A percentile compares a stretch with the other conserved stretches of the same genome.
Evolutionary conservation across 2,888 invertebrate species (phyloP).

Genomic region (Villa cingulata): DNA sequence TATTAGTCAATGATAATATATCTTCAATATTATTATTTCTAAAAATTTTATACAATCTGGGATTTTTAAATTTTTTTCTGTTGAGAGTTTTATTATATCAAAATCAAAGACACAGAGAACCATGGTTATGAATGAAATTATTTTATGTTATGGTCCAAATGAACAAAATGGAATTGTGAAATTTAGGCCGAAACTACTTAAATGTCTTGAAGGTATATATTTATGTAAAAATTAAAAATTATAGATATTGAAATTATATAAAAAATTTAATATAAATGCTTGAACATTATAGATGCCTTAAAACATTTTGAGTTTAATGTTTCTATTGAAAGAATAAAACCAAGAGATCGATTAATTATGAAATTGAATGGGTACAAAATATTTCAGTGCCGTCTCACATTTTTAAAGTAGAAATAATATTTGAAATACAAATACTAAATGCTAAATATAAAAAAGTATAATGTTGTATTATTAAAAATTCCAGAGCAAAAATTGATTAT

Average conservation of each 20-base stretch:
- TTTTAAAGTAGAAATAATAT: slow-evolving; percentile 3
- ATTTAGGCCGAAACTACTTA: slow-evolving; percentile 5
- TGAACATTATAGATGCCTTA: slow-evolving; percentile 1
- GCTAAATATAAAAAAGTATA: no score
- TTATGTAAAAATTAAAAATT: background rate
- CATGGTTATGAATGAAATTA: slow-evolving; percentile 7
- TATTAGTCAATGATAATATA: no score
- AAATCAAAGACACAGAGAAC: no score
- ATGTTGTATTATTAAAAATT: no score
- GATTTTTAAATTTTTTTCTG: no score
- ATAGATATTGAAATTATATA: no score
- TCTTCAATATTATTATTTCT: no score
- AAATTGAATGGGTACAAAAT: slow-evolving; percentile 3
- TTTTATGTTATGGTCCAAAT: slow-evolving; percentile 10
- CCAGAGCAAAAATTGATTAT: no score
- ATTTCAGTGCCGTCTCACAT: slow-evolving; percentile 9
- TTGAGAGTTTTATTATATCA: no score
- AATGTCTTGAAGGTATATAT: slow-evolving; percentile 5
- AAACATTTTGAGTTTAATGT: slow-evolving; percentile 4
- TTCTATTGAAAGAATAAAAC: slow-evolving; percentile 4
- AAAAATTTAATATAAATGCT: background rate
- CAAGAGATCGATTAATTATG: slow-evolving; percentile 6
- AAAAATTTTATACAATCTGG: no score
- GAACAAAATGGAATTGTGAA: slow-evolving; percentile 4
- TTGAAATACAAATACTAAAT: no score